These are phyloP conservation scores for Montipora cactus DNA, from an alignment of 64 coral and sea anemone genomes.

Conservation along the genomic window DNA sequence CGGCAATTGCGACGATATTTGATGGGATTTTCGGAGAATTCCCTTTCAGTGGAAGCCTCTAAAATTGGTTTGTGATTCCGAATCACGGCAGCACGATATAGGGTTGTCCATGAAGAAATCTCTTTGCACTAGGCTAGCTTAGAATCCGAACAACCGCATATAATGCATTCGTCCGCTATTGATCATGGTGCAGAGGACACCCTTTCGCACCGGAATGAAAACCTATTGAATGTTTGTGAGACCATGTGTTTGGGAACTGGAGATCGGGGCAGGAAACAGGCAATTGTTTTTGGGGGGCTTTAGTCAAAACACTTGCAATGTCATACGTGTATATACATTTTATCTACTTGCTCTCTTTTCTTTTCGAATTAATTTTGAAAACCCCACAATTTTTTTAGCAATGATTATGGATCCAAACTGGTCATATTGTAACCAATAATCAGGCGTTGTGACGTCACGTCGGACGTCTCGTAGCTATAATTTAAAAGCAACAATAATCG, in stretches of 20 bases:
- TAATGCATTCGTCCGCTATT: constrained; percentile 26
- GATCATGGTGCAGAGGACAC: background rate
- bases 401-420: no score
- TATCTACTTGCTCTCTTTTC: no score
- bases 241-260: background rate
- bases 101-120: constrained; percentile 24
- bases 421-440: no score
- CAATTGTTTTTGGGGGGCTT: no score
- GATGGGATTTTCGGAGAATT: constrained; percentile 63
- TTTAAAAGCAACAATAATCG: no score
- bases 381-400: no score
- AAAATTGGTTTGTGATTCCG: constrained; percentile 44
- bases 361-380: no score
- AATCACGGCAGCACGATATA: constrained; percentile 41
- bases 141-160: constrained; percentile 33
- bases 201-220: background rate
- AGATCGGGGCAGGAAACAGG: no score
- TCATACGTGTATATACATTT: background rate
- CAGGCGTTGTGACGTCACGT: no score
- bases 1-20: constrained; percentile 71
- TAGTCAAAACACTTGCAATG: no score
- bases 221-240: background rate
- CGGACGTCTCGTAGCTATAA: no score
- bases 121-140: constrained; percentile 47
- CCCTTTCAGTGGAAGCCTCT: constrained; percentile 51